Evolutionary conservation across 2,797 vertebrate genomes (phyloP).

Genomic region (Varecia variegata): DNA sequence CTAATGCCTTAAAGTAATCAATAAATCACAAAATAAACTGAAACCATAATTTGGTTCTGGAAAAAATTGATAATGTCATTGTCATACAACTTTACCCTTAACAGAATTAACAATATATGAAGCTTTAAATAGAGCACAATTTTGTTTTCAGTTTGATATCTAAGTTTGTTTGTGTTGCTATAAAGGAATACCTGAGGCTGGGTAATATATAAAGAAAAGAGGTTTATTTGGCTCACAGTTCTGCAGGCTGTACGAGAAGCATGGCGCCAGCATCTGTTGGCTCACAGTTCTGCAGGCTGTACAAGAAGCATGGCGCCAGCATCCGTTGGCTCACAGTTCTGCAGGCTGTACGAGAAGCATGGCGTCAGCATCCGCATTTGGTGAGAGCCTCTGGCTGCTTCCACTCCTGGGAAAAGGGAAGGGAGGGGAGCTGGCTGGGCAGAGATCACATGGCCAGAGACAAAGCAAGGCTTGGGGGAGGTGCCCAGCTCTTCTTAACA

Average conservation of each 20-base stretch:
- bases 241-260: not conserved
- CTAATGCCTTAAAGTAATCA: slow-evolving; percentile 54
- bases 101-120: not conserved
- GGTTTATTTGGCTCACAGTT: not conserved
- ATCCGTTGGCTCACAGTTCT: no score
- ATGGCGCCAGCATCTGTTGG: not conserved
- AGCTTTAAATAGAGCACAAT: slow-evolving; percentile 27
- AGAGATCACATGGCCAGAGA: not conserved
- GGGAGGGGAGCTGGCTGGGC: not conserved
- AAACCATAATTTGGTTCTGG: slow-evolving; percentile 15
- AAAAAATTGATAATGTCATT: slow-evolving; percentile 22
- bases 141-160: not conserved
- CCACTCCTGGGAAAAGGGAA: not conserved
- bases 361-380: not conserved
- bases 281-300: not conserved
- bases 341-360: no score
- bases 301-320: not conserved
- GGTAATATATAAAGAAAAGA: not conserved
- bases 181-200: not conserved
- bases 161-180: not conserved
- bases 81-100: not conserved
- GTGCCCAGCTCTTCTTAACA: not conserved
- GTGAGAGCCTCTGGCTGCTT: not conserved
- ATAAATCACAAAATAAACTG: slow-evolving; percentile 59
- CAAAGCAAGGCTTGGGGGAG: not conserved